Percentiles rank a stretch among this genome's conserved stretches.
Conservation (phyloP, 2,797 vertebrate species). For the Gallinago stenura region DNA sequence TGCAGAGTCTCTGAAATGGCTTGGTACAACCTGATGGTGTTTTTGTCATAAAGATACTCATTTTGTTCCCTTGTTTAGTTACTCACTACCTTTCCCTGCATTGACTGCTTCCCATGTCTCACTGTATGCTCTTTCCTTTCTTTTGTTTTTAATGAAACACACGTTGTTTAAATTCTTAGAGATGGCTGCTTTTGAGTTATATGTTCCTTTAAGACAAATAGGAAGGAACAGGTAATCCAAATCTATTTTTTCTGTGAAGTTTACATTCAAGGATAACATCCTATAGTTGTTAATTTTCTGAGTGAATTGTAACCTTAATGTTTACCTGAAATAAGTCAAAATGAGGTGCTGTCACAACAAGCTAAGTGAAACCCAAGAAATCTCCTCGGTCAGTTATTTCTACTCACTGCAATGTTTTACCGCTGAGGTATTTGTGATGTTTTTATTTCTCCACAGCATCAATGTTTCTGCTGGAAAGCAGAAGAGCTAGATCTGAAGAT, state of each 20-base stretch:
- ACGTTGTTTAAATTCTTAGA: background rate
- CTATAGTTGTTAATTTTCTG: background rate
- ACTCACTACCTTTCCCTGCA: background rate
- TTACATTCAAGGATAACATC: background rate
- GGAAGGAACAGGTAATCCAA: background rate
- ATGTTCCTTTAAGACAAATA: background rate
- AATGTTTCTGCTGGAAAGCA: background rate
- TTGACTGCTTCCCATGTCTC: background rate
- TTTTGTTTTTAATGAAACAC: background rate
- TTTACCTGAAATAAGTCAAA: background rate
- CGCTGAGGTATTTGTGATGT: background rate
- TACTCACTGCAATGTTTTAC: background rate
- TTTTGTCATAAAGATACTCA: constrained; percentile 44
- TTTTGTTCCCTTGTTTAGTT: constrained; percentile 29
- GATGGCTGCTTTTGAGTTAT: background rate
- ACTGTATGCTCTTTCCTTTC: background rate
- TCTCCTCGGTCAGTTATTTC: background rate
- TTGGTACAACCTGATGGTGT: background rate
- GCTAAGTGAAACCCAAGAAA: background rate
- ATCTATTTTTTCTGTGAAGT: background rate
- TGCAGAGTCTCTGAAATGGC: constrained; percentile 53
- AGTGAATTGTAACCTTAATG: background rate
- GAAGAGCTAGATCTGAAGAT: background rate
- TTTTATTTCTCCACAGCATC: background rate
- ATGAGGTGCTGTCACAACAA: background rate